Base-by-base conservation (phyloP, 2,797 vertebrate species). In the Brotogeris chrysoptera region DNA sequence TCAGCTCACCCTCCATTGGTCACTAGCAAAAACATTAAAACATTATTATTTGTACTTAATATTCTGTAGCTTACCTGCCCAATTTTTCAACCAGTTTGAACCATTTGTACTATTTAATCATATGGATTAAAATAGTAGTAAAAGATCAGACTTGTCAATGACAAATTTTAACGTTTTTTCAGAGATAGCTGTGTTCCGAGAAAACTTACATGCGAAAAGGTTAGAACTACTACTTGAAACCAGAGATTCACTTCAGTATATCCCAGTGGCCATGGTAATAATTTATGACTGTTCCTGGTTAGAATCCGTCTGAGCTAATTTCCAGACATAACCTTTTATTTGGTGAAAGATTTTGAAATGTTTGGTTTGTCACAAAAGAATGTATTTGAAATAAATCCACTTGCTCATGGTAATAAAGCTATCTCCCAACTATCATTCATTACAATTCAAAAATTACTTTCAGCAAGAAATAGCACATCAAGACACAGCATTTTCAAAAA, bases 1-100 rank as follows among this genome's bases (percentile, higher is more conserved):
- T 5, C 0, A 1, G 25, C 28, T 83, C 10, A 15, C 0, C 0
- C 14, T 72, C 36, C 4, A 5, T 7, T 1, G 3, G 20, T 69
- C 53, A 61, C 20, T 32, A 68, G 28, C 4, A 53, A 87, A 84
- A 72, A 0, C 16, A 20, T 80, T 49, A 85, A 81, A 72, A 0
- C 11, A 20, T 80, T 55, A 9, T 55, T 10, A 6, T 64, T 78
- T 74, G 32, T 30, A 36, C 24, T 36, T 63, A 1, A 24, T 41
- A 66, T 50, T 80, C 8, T 50, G 72, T 25, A 46, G 14, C 44
- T 65, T 38, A 7, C 5, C 11, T 77, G 10, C 3, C 25, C 50
- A 65, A 3, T 34, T 89, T 64, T 95, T 82, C 16, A 65, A 49
- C 3, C 9, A 55, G 4, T 87, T 23, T 76, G 36, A 74, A 76